phyloP scores from a whole-genome alignment of 2,113 vertebrate genomes.

The Chionis minor region DNA sequence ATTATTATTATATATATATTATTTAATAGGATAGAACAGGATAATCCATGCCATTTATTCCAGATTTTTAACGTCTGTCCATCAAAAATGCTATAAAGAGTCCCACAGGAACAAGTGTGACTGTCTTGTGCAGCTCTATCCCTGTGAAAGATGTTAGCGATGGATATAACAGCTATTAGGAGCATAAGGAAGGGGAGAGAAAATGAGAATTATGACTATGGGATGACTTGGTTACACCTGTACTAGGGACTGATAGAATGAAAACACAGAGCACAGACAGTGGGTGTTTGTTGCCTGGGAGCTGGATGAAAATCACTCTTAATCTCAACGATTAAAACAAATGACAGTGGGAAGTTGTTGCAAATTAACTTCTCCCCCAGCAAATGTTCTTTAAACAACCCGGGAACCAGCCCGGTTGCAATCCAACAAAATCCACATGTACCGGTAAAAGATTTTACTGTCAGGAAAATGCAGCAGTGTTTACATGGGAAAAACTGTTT shows the following conservation, averaged over 20 bases:
- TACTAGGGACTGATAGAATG: rapidly evolving
- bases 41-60: neutral
- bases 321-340: neutral
- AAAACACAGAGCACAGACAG: neutral
- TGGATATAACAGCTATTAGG: neutral
- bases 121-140: no score
- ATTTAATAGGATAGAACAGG: no score
- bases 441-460: neutral
- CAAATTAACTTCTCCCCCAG: neutral
- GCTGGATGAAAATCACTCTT: neutral
- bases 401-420: neutral
- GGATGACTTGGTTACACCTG: neutral
- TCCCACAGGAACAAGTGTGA: neutral
- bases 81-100: neutral
- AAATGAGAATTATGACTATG: neutral
- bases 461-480: neutral
- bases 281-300: neutral
- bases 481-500: neutral
- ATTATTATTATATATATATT: no score
- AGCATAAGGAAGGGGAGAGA: neutral
- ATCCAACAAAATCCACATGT: neutral
- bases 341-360: rapidly evolving
- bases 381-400: neutral
- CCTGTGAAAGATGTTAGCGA: neutral
- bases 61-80: neutral